Conservation (phyloP, 2,797 vertebrate species). For the Microchirus variegatus region DNA sequence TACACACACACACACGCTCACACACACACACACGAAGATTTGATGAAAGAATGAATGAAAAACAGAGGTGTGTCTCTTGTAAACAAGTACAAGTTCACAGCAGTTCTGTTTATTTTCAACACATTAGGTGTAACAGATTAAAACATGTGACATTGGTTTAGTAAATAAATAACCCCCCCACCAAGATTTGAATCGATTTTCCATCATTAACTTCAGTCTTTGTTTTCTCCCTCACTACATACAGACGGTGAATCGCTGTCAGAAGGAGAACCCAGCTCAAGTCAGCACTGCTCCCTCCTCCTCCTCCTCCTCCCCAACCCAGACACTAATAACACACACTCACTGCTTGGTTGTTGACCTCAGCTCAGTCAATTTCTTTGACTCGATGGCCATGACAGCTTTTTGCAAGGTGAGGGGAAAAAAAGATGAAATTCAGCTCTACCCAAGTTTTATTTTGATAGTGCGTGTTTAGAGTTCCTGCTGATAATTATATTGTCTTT, state of each 20-base stretch:
- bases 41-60: background rate
- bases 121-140: background rate
- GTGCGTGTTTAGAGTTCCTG: too few species aligned
- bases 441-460: too few species aligned
- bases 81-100: too few species aligned
- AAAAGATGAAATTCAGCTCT: background rate
- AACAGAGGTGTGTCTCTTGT: background rate
- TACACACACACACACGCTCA: conserved; percentile 1
- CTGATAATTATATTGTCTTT: too few species aligned
- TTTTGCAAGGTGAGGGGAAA: conserved; percentile 80
- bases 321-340: conserved; percentile 29
- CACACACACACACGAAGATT: conserved; percentile 7
- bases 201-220: background rate
- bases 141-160: too few species aligned
- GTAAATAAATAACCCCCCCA: background rate
- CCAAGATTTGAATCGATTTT: background rate
- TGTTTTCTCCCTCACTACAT: background rate
- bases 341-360: conserved; percentile 84
- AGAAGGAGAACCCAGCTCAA: conserved; percentile 42
- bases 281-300: background rate
- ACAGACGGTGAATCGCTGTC: conserved; percentile 36
- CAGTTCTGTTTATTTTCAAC: background rate
- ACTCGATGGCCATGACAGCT: conserved; percentile 81
- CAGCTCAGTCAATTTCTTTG: conserved; percentile 82
- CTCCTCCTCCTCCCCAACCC: background rate